Evolutionary conservation across 2,888 invertebrate species (phyloP).

Genomic region (Leptinotarsa juncta): DNA sequence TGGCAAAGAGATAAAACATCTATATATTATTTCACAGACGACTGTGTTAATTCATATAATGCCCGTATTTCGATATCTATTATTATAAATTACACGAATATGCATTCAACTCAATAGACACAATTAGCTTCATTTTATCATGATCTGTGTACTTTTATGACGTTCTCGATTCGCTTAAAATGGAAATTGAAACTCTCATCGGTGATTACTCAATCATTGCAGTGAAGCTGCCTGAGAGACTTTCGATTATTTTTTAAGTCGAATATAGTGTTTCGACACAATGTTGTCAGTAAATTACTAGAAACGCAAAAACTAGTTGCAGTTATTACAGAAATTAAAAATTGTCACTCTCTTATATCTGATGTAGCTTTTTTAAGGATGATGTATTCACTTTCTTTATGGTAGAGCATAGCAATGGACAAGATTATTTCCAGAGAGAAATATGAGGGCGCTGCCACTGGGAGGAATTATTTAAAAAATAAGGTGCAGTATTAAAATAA

Average conservation of each 20-base stretch:
- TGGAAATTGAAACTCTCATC: not conserved
- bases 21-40: no score
- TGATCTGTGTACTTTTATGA: not conserved
- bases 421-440: no score
- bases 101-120: not conserved
- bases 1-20: no score
- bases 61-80: not conserved
- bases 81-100: not conserved
- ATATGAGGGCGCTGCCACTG: no score
- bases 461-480: no score
- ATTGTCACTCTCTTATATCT: no score
- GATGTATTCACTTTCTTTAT: no score
- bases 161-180: constrained; percentile 2
- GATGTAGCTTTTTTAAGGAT: no score
- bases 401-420: no score
- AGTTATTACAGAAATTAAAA: no score
- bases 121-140: not conserved
- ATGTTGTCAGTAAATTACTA: not conserved
- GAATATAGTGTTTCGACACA: not conserved
- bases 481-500: no score
- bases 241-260: not conserved
- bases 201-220: not conserved
- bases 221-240: not conserved
- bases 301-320: no score
- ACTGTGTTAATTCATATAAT: not conserved